Evolutionary conservation across 1,140 invertebrate genomes (phyloP), one percentile per base, ranked within the genome.

Genomic region (Andricus grossulariae): DNA sequence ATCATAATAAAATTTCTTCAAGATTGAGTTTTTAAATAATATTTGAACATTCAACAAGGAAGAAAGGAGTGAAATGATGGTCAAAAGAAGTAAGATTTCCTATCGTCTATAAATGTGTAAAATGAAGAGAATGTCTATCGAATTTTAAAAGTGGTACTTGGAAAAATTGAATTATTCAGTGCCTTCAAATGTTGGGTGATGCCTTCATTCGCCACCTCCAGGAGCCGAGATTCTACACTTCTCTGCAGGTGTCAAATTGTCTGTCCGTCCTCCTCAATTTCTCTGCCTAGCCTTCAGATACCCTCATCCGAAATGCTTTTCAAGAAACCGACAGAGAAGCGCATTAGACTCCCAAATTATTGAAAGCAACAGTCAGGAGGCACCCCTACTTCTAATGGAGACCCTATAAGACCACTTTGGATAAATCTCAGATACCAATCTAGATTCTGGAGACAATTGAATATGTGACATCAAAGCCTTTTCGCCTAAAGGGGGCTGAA

Each of bases 261-360:
- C 77, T 71, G 1, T 79, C 18, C 60, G 60, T 16, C 19, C 6
- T 18, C 19, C 12, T 55, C 72, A 39, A 73, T 75, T 78, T 73
- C 66, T 51, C 50, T 25, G 57, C 66, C 80, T 74, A 75, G 21
- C 71, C 51, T 72, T 76, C 51, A 51, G 18, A n/a, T 32, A 49
- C 13, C 52, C 49, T 52, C 54, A 11, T 73, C 15, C 72, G 51
- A 76, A 80, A 80, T 21, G 74, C 52, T 77, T 74, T 70, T n/a
- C 76, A 49, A 50, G 78, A 71, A 72, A 50, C 45, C 57, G 50
- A 52, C 73, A 76, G 51, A 49, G 10, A 18, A 72, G 54, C 72
- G 60, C 79, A 89, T 88, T 88, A 87, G 86, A 88, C 87, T 89
- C 80, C 80, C 87, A 89, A 89, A 89, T 89, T 87, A 89, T 89